Percentiles rank a stretch among this genome's conserved stretches.
These are phyloP conservation scores for Dichetophora obliterata DNA, from an alignment of 2,888 invertebrate species.

Conservation along the genomic window DNA sequence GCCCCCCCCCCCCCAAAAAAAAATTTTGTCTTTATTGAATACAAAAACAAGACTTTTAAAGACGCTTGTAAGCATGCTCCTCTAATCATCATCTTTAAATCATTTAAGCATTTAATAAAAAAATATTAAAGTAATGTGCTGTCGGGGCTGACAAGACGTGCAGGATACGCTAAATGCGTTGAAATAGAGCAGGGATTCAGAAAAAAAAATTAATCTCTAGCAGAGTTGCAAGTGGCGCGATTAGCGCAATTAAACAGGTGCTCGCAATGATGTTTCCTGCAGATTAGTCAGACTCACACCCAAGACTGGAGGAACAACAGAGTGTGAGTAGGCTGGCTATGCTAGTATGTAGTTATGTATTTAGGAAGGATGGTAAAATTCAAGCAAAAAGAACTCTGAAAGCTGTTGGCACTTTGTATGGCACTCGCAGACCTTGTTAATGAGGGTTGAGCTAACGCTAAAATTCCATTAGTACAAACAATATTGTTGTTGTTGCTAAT, in stretches of 20 bases:
- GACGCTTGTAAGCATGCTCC: background rate
- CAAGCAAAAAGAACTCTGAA: slow-evolving; percentile 30
- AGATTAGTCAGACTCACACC: slow-evolving; percentile 55
- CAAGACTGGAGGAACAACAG: slow-evolving; percentile 21
- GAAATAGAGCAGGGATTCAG: background rate
- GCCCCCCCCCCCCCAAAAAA: too few species aligned
- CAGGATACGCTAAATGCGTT: background rate
- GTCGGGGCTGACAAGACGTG: background rate
- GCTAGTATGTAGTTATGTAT: too few species aligned
- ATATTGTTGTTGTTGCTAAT: background rate
- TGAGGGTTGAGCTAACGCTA: slow-evolving; percentile 50
- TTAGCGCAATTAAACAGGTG: slow-evolving; percentile 68
- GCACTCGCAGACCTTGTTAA: slow-evolving; percentile 35
- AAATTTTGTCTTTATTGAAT: too few species aligned
- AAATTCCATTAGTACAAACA: slow-evolving; percentile 60
- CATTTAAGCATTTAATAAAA: slow-evolving; percentile 17
- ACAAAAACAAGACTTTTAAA: background rate
- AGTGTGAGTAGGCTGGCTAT: slow-evolving; percentile 43
- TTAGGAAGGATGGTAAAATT: too few species aligned
- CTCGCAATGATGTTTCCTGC: slow-evolving; percentile 64
- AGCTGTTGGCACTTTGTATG: slow-evolving; percentile 50
- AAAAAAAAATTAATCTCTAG: background rate
- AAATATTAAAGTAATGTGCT: background rate
- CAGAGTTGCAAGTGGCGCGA: slow-evolving; percentile 51
- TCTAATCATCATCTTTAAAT: slow-evolving; percentile 19